Evolutionary conservation across 2,797 vertebrate genomes (phyloP), one percentile per base, ranked within the genome.

Genomic region (Nyctibius grandis): DNA sequence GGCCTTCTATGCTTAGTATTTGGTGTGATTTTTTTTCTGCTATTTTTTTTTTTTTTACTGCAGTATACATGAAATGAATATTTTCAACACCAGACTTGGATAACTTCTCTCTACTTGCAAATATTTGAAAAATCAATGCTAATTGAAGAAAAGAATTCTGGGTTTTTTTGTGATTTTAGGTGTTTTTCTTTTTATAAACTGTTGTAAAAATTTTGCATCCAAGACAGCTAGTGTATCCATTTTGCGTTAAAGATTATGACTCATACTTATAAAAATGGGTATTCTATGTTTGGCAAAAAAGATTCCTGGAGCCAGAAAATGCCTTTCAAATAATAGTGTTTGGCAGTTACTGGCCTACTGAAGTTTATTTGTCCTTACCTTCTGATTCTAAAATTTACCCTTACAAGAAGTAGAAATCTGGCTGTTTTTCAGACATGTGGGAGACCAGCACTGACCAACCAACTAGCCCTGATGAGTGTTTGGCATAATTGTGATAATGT

Each of bases 91-190:
- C 9, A n/a, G 6, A 34, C n/a, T 61, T 5, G 0, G 8, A 10
- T 60, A 64, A 57, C 21, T 72, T 56, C 14, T 77, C 4, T 50
- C 33, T 72, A 12, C 6, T 36, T 56, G 10, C 3, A 88, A 42
- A 33, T 69, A 76, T 25, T 83, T 84, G 9, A 64, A 83, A 77
- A 80, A 36, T 34, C 4, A 54, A 3, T 42, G 5, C 0, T 28
- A 72, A 48, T 6, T 51, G 31, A 85, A 74, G 16, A 48, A 70
- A 50, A 51, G 1, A 65, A 65, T 57, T 83, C 2, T 47, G 11
- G 2, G 0, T 1, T 11, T 59, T 45, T 74, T 31, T 0, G 6
- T 54, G 6, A 25, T 11, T 65, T 81, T 57, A 60, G 11, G n/a
- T n/a, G 23, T 33, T 33, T 1, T 7, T 77, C 60, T 92, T 61